Evolutionary conservation across 2,113 vertebrate species (phyloP).

Genomic region (Furnarius figulus): DNA sequence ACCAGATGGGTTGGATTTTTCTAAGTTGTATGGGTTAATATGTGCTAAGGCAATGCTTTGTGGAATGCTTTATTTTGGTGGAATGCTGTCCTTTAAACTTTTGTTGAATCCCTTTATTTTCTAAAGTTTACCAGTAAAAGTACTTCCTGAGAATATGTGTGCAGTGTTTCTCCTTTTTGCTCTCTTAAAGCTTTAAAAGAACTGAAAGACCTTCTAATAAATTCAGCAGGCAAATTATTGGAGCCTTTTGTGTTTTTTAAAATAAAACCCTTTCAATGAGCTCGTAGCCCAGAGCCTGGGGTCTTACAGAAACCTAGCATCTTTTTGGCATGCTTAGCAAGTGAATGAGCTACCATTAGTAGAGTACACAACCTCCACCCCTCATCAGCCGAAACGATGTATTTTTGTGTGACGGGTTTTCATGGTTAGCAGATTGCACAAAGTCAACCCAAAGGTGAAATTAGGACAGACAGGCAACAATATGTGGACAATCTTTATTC

Average conservation of each 20-base stretch:
- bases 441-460: background rate
- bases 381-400: background rate
- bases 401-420: background rate
- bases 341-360: background rate
- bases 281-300: background rate
- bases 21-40: background rate
- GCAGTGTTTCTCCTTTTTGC: background rate
- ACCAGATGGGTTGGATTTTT: background rate
- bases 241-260: background rate
- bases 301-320: background rate
- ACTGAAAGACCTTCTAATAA: background rate
- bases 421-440: fast-evolving
- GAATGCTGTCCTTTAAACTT: background rate
- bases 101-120: background rate
- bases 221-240: background rate
- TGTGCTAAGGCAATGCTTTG: background rate
- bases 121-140: background rate
- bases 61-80: background rate
- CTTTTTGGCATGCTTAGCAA: background rate
- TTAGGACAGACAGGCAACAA: background rate
- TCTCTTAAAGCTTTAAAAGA: background rate
- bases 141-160: background rate
- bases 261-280: background rate
- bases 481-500: background rate
- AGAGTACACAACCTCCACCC: background rate